Percentiles rank a stretch among this genome's conserved stretches.
These are phyloP conservation scores for Pseudorhombus dupliciocellatus DNA, from an alignment of 2,113 vertebrate species.

Conservation along the genomic window DNA sequence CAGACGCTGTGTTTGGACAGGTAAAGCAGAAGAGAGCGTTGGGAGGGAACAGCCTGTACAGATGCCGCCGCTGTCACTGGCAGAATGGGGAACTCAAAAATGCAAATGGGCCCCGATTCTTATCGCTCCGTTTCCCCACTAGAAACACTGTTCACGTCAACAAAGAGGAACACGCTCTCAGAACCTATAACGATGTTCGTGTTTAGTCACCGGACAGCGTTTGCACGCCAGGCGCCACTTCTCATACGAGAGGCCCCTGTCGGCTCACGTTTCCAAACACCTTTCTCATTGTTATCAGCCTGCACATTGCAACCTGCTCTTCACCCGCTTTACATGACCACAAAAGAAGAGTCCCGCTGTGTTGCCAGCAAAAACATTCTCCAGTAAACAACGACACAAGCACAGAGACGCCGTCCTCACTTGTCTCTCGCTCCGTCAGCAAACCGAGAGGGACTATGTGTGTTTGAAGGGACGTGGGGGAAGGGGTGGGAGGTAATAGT, in stretches of 20 bases:
- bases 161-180: conserved; percentile 58
- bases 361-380: conserved; percentile 26
- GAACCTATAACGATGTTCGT: conserved; percentile 25
- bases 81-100: conserved; percentile 78
- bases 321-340: conserved; percentile 15
- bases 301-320: neutral
- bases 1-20: conserved; percentile 43
- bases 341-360: conserved; percentile 2
- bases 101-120: conserved; percentile 73
- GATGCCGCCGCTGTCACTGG: conserved; percentile 58
- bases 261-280: neutral
- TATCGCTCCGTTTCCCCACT: conserved; percentile 68
- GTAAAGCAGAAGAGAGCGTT: conserved; percentile 72
- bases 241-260: neutral
- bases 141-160: conserved; percentile 56
- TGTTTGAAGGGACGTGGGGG: conserved; percentile 1
- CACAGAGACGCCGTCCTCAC: conserved; percentile 22
- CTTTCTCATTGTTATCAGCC: neutral
- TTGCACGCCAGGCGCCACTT: neutral
- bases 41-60: conserved; percentile 46
- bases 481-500: conserved; percentile 28
- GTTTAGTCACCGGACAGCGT: conserved; percentile 10
- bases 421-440: conserved; percentile 56
- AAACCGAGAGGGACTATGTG: conserved; percentile 44
- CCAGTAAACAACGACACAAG: conserved; percentile 52